phyloP scores from a whole-genome alignment of 2,113 vertebrate genomes.

The Canis aureus region DNA sequence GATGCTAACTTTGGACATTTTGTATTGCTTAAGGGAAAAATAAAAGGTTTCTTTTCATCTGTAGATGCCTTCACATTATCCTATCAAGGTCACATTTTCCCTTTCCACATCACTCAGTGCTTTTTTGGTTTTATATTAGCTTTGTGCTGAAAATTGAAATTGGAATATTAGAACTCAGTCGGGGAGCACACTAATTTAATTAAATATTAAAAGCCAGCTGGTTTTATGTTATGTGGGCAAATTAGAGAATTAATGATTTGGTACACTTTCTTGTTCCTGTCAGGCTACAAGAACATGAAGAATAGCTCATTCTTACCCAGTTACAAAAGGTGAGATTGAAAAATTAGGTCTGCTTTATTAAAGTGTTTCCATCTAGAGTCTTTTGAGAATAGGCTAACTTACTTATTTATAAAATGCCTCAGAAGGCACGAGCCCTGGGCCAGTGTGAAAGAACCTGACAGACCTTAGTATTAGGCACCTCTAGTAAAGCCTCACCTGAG shows the following conservation, averaged over 20 bases:
- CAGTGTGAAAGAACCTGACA: background rate
- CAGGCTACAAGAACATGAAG: slow-evolving; percentile 73
- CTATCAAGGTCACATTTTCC: slow-evolving; percentile 65
- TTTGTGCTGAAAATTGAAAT: slow-evolving; percentile 83
- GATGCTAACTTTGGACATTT: slow-evolving; percentile 40
- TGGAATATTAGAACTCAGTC: slow-evolving; percentile 79
- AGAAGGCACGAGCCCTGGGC: background rate
- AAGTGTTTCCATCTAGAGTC: slow-evolving; percentile 57
- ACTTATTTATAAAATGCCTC: slow-evolving; percentile 71
- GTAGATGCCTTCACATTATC: background rate
- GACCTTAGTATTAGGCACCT: background rate
- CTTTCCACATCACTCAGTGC: slow-evolving; percentile 73
- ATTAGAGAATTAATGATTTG: slow-evolving; percentile 80
- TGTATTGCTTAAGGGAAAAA: background rate
- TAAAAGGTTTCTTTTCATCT: slow-evolving; percentile 11
- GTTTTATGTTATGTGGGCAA: slow-evolving; percentile 81
- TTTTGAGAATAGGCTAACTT: slow-evolving; percentile 55
- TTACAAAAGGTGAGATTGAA: slow-evolving; percentile 79
- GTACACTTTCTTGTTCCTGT: slow-evolving; percentile 76
- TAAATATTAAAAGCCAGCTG: slow-evolving; percentile 82
- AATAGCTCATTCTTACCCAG: slow-evolving; percentile 71
- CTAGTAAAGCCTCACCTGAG: background rate
- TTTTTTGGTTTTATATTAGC: slow-evolving; percentile 73
- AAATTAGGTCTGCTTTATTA: slow-evolving; percentile 75
- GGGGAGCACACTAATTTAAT: slow-evolving; percentile 79